Evolutionary conservation across 2,888 invertebrate genomes (phyloP).

Genomic region (Tinea pellionella): DNA sequence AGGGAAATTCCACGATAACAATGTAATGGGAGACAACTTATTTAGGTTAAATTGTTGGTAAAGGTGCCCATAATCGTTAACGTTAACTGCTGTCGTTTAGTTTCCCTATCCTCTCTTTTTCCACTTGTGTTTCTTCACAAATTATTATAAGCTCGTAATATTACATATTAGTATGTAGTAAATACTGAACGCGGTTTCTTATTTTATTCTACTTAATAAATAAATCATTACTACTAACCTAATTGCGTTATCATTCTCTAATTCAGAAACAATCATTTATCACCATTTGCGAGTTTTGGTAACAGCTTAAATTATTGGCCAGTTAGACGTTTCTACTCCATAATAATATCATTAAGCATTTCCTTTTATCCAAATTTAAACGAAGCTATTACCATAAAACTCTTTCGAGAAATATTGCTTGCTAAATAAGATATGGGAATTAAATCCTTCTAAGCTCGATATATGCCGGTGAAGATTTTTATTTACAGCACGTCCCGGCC

Average conservation of each 20-base stretch:
- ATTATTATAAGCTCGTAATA: neutral
- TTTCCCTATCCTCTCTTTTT: conserved; percentile 20
- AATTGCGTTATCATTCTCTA: neutral
- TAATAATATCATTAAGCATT: neutral
- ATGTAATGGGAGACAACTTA: conserved; percentile 1
- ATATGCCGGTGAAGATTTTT: conserved; percentile 5
- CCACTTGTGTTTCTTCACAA: neutral
- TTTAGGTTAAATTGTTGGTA: conserved; percentile 18
- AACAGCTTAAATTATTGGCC: neutral
- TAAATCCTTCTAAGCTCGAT: conserved; percentile 7
- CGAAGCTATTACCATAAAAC: neutral
- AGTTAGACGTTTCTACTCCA: neutral
- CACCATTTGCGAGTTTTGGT: neutral
- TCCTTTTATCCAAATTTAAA: neutral
- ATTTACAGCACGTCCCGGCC: conserved; percentile 9
- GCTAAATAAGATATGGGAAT: conserved; percentile 4
- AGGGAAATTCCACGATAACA: neutral
- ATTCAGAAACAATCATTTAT: neutral
- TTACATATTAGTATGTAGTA: neutral
- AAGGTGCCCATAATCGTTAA: conserved; percentile 48
- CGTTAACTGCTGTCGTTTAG: conserved; percentile 42
- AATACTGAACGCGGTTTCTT: neutral
- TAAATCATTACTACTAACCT: neutral
- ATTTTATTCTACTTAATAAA: too few species aligned
- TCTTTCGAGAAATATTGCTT: neutral